Evolutionary conservation across 1,140 invertebrate genomes (phyloP).

Genomic region (Magallana angulata): DNA sequence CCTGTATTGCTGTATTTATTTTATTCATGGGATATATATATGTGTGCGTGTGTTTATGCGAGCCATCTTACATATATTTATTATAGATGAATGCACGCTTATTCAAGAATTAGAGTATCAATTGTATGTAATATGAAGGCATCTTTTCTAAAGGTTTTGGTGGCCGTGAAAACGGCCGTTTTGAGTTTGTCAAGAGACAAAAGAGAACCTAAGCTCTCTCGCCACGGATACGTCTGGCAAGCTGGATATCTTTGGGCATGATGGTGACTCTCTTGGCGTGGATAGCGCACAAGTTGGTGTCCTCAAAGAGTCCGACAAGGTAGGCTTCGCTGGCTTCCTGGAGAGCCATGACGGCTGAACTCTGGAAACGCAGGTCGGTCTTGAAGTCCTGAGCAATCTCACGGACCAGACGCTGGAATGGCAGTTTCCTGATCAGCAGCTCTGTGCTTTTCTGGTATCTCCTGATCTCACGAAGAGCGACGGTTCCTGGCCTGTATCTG

Average conservation of each 20-base stretch:
- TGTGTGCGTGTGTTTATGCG: conserved; percentile 76
- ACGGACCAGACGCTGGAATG: conserved; percentile 90
- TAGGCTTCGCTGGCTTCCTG: conserved; percentile 96
- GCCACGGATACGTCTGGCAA: conserved; percentile 35
- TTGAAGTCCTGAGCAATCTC: conserved; percentile 91
- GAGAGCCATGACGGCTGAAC: conserved; percentile 82
- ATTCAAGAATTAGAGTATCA: conserved; percentile 79
- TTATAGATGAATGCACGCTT: conserved; percentile 88
- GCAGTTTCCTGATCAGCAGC: conserved; percentile 88
- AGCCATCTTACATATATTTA: conserved; percentile 88
- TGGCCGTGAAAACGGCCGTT: conserved; percentile 88
- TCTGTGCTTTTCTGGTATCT: conserved; percentile 77
- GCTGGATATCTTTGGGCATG: conserved; percentile 96
- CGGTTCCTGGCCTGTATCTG: conserved; percentile 76
- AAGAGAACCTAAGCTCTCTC: too few species aligned
- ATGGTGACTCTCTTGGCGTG: conserved; percentile 96
- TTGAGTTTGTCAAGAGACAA: too few species aligned
- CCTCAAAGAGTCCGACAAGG: conserved; percentile 92
- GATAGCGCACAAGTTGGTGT: conserved; percentile 95
- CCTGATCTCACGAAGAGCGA: too few species aligned
- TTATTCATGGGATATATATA: neutral
- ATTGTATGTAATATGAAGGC: too few species aligned
- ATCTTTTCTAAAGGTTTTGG: conserved; percentile 90
- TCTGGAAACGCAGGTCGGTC: conserved; percentile 83
- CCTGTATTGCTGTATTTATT: neutral